A percentile compares a stretch with the other conserved stretches of the same genome.
phyloP scores from a whole-genome alignment of 2,888 invertebrate species.

The Tachina grossa region DNA sequence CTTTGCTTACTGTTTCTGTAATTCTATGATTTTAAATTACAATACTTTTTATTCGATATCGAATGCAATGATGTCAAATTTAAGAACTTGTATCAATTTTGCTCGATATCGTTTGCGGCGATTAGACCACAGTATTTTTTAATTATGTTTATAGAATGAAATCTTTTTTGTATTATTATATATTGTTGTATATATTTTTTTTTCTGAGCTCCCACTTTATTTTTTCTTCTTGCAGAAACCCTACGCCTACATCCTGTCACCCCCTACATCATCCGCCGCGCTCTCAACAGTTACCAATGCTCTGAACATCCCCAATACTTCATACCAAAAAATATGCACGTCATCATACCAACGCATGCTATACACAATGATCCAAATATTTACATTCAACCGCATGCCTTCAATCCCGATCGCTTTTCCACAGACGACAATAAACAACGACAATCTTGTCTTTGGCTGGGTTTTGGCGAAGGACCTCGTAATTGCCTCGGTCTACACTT shows the following conservation, averaged over 20 bases:
- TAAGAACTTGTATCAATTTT: too few relatives aligned
- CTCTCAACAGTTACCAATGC: conserved; percentile 83
- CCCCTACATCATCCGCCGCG: conserved; percentile 79
- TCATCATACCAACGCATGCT: conserved; percentile 84
- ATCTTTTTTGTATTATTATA: too few relatives aligned
- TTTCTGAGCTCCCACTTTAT: too few relatives aligned
- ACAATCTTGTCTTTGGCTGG: conserved; percentile 80
- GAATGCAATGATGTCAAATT: too few relatives aligned
- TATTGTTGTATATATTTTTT: neutral
- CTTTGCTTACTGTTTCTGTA: too few relatives aligned
- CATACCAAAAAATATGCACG: conserved; percentile 76
- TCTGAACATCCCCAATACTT: conserved; percentile 80
- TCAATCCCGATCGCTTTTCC: conserved; percentile 86
- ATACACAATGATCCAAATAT: conserved; percentile 86
- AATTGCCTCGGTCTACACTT: conserved; percentile 82
- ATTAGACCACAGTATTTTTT: too few relatives aligned
- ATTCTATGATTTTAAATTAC: too few relatives aligned
- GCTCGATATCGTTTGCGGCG: too few relatives aligned
- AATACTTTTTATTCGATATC: neutral
- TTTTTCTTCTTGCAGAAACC: conserved; percentile 82
- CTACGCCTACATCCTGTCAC: conserved; percentile 85
- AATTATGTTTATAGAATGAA: too few relatives aligned
- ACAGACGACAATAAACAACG: conserved; percentile 83
- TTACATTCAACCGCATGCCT: conserved; percentile 86
- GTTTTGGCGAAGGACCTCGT: conserved; percentile 83